A percentile compares a stretch with the other conserved stretches of the same genome.
phyloP scores from a whole-genome alignment of 2,113 vertebrate species.

The Penelope pileata region DNA sequence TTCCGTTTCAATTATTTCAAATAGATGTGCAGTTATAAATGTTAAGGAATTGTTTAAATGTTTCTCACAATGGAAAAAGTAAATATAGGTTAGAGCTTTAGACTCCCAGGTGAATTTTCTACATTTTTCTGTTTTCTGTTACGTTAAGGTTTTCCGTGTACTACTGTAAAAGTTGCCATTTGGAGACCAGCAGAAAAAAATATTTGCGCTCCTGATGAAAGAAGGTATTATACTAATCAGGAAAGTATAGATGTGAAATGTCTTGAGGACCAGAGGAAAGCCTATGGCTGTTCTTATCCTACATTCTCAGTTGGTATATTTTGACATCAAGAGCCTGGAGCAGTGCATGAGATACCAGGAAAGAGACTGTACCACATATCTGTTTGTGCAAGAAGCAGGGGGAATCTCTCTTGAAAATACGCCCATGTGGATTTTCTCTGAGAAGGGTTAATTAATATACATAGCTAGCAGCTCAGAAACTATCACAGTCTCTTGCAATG shows the following conservation, averaged over 20 bases:
- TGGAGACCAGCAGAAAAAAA: not conserved
- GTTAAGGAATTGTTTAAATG: conserved; percentile 64
- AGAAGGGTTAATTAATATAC: conserved; percentile 66
- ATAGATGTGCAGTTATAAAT: conserved; percentile 66
- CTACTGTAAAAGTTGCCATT: conserved; percentile 14
- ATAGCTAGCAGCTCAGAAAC: conserved; percentile 45
- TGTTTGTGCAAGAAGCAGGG: not conserved
- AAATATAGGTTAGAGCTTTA: not conserved
- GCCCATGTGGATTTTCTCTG: conserved; percentile 16
- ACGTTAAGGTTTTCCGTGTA: not conserved
- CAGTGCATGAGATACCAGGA: conserved; percentile 55
- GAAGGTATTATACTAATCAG: conserved; percentile 48
- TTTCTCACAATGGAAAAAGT: conserved; percentile 33
- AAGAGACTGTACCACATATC: conserved; percentile 39
- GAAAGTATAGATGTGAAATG: conserved; percentile 55
- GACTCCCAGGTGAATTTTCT: not conserved
- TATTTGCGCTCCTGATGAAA: conserved; percentile 59
- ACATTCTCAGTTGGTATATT: conserved; percentile 70
- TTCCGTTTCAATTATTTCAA: conserved; percentile 77
- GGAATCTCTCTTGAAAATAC: not conserved
- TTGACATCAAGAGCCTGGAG: conserved; percentile 59
- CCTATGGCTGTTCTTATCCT: conserved; percentile 56
- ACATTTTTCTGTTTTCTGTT: not conserved
- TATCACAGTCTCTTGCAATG: not conserved
- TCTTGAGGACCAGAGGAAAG: conserved; percentile 34